phyloP scores from a whole-genome alignment of 2,113 vertebrate species.

The Chunga burmeisteri region DNA sequence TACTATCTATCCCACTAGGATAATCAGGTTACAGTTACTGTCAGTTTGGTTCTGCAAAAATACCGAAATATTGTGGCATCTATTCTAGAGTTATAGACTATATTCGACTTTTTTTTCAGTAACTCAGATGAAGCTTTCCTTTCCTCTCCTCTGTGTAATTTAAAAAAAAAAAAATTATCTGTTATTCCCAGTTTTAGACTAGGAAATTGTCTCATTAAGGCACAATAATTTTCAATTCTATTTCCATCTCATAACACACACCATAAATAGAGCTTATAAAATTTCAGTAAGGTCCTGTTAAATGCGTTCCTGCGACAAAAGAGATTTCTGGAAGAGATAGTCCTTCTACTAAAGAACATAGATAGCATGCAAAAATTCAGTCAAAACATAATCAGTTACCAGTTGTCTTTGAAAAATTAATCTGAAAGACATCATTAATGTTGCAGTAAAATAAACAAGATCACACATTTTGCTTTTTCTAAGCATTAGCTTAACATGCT shows the following conservation, averaged over 20 bases:
- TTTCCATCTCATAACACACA: neutral
- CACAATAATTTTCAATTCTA: neutral
- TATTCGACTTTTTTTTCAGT: neutral
- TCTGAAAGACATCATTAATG: conserved; percentile 19
- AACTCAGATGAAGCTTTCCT: neutral
- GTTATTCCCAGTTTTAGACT: neutral
- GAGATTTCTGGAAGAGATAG: neutral
- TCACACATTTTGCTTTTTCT: conserved; percentile 13
- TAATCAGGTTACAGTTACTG: neutral
- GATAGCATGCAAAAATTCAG: conserved; percentile 24
- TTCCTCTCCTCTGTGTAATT: neutral
- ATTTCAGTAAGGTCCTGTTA: neutral
- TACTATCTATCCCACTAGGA: neutral
- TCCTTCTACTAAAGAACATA: neutral
- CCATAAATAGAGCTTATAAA: neutral
- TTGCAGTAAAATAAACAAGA: conserved; percentile 18
- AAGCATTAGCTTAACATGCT: conserved; percentile 58
- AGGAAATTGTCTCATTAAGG: neutral
- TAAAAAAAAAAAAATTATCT: neutral
- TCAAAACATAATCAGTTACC: neutral
- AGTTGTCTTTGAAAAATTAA: conserved; percentile 8
- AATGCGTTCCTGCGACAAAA: neutral
- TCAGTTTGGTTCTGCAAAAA: neutral
- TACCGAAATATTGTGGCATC: neutral
- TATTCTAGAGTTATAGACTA: neutral